Base-by-base conservation (phyloP, 1,140 invertebrate genomes). In the Aricia agestis region DNA sequence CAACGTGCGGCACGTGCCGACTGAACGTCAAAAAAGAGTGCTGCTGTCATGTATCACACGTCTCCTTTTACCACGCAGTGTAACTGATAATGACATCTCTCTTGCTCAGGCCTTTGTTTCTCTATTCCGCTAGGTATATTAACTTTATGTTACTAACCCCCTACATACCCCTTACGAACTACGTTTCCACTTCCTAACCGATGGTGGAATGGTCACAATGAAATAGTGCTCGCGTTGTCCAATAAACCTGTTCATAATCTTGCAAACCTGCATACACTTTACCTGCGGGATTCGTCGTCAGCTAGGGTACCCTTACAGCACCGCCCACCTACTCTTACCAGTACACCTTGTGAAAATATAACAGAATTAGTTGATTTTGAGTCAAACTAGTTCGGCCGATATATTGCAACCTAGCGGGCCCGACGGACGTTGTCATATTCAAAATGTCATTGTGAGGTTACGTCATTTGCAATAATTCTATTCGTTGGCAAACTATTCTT, bases 281-380 rank as follows among this genome's bases (percentile, higher is more conserved):
- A 91, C 89, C 89, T 91, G 83, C 80, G 74, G 78, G 75, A 76
- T 85, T 71, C 68, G 87, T 79, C 85, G 84, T 81, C 83, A 78
- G 84, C 87, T 79, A 82, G 81, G 82, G 84, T 85, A 89, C 86
- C 86, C 80, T 89, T 81, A 87, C 84, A 83, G 84, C 85, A 81
- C 77, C 85, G 80, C 78, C 84, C 87, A 90, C 89, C 87, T 91
- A 90, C 87, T 90, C 89, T 90, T 91, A 91, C 86, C 87, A 91
- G 89, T 89, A 91, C 85, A 91, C 89, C 89, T 91, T 91, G 86
- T 90, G 86, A 90, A 91, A 90, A 90, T 90, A 91, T 91, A 91
- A 91, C 82, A 91, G 77, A 86, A 91, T 91, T 91, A 91, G 89
- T 91, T 83, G 86, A 89, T 91, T 90, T 89, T 89, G 81, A 85